phyloP scores from a whole-genome alignment of 2,888 invertebrate species.

The Bombyx huttoni region DNA sequence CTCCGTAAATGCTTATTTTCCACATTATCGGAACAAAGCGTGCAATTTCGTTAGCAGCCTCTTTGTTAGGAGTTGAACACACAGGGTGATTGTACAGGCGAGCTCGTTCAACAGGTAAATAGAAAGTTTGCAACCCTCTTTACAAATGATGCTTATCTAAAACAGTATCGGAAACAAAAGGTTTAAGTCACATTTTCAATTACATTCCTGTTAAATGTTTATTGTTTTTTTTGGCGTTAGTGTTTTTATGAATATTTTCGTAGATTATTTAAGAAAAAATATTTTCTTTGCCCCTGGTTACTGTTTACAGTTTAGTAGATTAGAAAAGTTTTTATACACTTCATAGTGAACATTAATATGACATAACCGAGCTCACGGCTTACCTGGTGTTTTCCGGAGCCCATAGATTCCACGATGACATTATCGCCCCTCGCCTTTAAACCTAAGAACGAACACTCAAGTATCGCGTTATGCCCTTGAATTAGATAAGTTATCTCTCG shows the following conservation, averaged over 20 bases:
- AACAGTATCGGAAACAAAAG: not conserved
- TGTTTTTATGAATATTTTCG: not conserved
- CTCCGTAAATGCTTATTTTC: constrained; percentile 12
- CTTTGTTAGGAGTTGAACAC: constrained; percentile 1
- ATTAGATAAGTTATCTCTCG: too few relatives aligned
- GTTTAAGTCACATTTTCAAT: not conserved
- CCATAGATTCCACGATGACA: too few relatives aligned
- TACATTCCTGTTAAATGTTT: not conserved
- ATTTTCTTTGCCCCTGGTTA: too few relatives aligned
- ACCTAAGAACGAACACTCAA: too few relatives aligned
- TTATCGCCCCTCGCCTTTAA: too few relatives aligned
- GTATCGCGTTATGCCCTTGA: too few relatives aligned
- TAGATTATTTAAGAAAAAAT: not conserved
- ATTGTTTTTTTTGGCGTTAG: not conserved
- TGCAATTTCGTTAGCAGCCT: constrained; percentile 7
- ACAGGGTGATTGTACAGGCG: not conserved
- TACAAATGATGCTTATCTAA: constrained; percentile 8
- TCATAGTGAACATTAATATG: too few relatives aligned
- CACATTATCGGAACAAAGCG: constrained; percentile 13
- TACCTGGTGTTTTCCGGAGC: too few relatives aligned
- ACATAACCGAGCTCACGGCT: too few relatives aligned
- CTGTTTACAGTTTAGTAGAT: too few relatives aligned
- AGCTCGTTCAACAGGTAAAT: constrained; percentile 24
- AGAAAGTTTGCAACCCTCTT: constrained; percentile 14
- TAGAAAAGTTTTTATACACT: too few relatives aligned